These are phyloP conservation scores for Phoxinus phoxinus DNA, from an alignment of 2,113 vertebrate genomes.

Conservation along the genomic window DNA sequence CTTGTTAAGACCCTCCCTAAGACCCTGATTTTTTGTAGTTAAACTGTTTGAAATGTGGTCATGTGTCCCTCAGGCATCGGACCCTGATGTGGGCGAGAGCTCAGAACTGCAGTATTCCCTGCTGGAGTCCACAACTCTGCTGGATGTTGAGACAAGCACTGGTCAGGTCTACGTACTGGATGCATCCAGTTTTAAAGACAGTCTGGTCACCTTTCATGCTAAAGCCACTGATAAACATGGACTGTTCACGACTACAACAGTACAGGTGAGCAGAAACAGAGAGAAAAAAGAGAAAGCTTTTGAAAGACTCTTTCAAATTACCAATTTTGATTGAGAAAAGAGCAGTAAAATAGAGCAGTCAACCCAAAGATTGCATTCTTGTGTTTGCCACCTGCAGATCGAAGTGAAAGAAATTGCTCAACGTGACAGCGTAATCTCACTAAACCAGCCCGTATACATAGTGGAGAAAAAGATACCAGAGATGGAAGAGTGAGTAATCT, in stretches of 20 bases:
- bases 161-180: slow-evolving; percentile 77
- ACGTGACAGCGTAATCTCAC: slow-evolving; percentile 61
- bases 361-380: background rate
- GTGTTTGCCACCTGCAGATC: slow-evolving; percentile 65
- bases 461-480: slow-evolving; percentile 70
- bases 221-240: slow-evolving; percentile 71
- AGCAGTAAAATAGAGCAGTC: background rate
- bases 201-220: slow-evolving; percentile 48
- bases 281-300: background rate
- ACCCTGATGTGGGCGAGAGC: slow-evolving; percentile 70
- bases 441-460: slow-evolving; percentile 69
- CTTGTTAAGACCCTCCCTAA: too few species aligned
- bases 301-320: background rate
- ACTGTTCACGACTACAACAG: slow-evolving; percentile 59
- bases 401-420: slow-evolving; percentile 59
- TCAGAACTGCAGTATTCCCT: slow-evolving; percentile 74
- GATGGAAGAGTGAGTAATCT: slow-evolving; percentile 69
- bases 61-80: slow-evolving; percentile 69
- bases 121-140: slow-evolving; percentile 11
- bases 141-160: slow-evolving; percentile 72
- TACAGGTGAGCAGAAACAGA: slow-evolving; percentile 65
- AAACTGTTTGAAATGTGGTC: too few species aligned
- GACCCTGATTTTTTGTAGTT: background rate
- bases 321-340: background rate
- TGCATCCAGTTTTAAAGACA: slow-evolving; percentile 55